These are phyloP conservation scores for Brachyalestes nurse DNA, from an alignment of 2,797 vertebrate genomes.

Conservation along the genomic window DNA sequence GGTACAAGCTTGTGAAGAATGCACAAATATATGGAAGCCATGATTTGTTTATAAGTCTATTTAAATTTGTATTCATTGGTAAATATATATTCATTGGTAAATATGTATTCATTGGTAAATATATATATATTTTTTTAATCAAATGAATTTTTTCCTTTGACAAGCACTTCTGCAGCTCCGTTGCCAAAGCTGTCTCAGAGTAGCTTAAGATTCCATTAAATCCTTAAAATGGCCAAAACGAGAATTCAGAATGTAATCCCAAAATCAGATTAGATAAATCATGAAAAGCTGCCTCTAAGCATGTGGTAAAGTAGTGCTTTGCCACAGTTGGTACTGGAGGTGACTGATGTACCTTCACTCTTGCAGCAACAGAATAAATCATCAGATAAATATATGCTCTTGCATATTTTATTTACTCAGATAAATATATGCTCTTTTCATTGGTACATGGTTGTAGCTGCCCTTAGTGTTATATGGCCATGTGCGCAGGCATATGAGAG, in stretches of 20 bases:
- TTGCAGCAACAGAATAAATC: no score
- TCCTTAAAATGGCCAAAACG: background rate
- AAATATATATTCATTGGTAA: background rate
- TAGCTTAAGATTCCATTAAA: background rate
- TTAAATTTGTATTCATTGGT: background rate
- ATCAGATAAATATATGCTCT: no score
- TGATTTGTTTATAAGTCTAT: background rate
- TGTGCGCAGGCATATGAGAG: constrained; percentile 63
- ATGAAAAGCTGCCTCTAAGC: no score
- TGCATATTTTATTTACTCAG: no score
- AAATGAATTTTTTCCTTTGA: background rate
- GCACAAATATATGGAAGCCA: background rate
- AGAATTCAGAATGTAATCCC: background rate
- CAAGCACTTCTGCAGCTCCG: no score
- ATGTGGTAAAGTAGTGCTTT: no score
- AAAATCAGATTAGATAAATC: constrained; percentile 3
- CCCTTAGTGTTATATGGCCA: constrained; percentile 28
- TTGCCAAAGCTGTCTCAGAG: background rate
- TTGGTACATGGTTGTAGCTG: background rate
- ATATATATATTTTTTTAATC: no score
- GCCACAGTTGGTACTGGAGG: no score
- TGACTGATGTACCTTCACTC: no score
- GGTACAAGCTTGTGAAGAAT: background rate
- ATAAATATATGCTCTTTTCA: no score
- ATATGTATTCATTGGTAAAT: no score